These are phyloP conservation scores for Pollicipes pollicipes DNA, from an alignment of 1,140 invertebrate genomes.

Conservation along the genomic window DNA sequence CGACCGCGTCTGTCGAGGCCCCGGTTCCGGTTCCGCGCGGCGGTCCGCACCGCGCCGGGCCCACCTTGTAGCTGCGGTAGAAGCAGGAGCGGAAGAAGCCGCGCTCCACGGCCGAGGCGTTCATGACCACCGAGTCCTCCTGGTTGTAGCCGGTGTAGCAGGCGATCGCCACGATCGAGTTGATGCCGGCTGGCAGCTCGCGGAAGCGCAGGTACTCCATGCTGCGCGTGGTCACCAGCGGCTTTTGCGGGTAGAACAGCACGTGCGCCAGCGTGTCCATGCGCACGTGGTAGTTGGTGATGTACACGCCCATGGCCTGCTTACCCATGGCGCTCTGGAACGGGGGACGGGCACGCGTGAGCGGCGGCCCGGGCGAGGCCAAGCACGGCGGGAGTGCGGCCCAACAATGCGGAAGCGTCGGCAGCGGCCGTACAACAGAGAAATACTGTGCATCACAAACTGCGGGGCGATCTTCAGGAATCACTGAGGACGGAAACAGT, in stretches of 20 bases:
- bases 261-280: slow-evolving; percentile 99
- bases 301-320: slow-evolving; percentile 99
- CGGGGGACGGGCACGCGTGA: no score
- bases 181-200: slow-evolving; percentile 48
- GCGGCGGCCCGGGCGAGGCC: no score
- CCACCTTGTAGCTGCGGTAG: slow-evolving; percentile 80
- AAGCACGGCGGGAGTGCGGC: no score
- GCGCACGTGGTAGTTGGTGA: slow-evolving; percentile 95
- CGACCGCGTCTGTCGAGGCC: no score
- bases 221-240: slow-evolving; percentile 90
- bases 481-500: no score
- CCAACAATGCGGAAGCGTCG: no score
- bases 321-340: slow-evolving; percentile 96
- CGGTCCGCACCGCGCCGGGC: background rate
- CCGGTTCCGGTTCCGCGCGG: no score
- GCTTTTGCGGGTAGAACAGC: slow-evolving; percentile 96
- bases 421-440: no score
- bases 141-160: slow-evolving; percentile 99
- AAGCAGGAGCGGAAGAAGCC: slow-evolving; percentile 98
- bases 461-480: no score
- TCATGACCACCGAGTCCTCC: slow-evolving; percentile 97
- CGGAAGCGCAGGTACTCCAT: slow-evolving; percentile 95
- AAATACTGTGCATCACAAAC: no score
- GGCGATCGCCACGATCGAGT: slow-evolving; percentile 94
- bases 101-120: slow-evolving; percentile 92